Percentiles rank a stretch among this genome's conserved stretches.
phyloP scores from a whole-genome alignment of 2,888 invertebrate species.

The Quadriops clusia region DNA sequence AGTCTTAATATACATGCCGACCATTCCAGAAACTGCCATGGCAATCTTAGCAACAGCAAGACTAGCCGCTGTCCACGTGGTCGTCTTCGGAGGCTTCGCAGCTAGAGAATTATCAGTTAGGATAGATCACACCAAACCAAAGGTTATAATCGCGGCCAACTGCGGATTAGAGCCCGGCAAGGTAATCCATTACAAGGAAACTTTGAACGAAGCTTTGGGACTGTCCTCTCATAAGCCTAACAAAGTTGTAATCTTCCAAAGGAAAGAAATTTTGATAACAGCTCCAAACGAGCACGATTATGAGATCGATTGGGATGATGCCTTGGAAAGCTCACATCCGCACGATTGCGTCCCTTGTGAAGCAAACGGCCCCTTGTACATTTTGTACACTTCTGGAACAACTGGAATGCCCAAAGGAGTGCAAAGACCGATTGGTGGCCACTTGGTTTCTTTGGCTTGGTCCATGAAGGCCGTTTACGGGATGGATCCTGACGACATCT shows the following conservation, averaged over 20 bases:
- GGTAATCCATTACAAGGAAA: conserved; percentile 71
- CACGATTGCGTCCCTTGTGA: conserved; percentile 76
- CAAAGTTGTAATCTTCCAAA: conserved; percentile 74
- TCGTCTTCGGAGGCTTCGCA: conserved; percentile 92
- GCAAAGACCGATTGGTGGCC: conserved; percentile 77
- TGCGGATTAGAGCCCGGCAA: conserved; percentile 83
- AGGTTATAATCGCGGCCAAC: conserved; percentile 79
- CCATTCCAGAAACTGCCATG: conserved; percentile 81
- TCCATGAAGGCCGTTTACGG: conserved; percentile 75
- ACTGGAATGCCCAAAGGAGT: conserved; percentile 71
- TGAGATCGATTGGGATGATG: conserved; percentile 71
- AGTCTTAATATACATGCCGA: conserved; percentile 89
- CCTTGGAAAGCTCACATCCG: conserved; percentile 49
- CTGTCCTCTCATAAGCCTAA: conserved; percentile 60
- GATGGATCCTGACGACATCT: conserved; percentile 62
- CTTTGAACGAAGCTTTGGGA: conserved; percentile 70
- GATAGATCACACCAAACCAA: conserved; percentile 81
- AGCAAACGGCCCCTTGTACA: conserved; percentile 82
- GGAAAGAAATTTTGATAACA: conserved; percentile 50
- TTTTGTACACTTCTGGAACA: conserved; percentile 87
- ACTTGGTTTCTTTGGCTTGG: conserved; percentile 77
- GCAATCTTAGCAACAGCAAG: conserved; percentile 82
- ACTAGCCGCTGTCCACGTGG: conserved; percentile 84
- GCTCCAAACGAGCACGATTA: conserved; percentile 49
- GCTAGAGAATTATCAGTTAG: conserved; percentile 75